Conservation (phyloP, 2,113 vertebrate species). For the Toxotes chatareus region DNA sequence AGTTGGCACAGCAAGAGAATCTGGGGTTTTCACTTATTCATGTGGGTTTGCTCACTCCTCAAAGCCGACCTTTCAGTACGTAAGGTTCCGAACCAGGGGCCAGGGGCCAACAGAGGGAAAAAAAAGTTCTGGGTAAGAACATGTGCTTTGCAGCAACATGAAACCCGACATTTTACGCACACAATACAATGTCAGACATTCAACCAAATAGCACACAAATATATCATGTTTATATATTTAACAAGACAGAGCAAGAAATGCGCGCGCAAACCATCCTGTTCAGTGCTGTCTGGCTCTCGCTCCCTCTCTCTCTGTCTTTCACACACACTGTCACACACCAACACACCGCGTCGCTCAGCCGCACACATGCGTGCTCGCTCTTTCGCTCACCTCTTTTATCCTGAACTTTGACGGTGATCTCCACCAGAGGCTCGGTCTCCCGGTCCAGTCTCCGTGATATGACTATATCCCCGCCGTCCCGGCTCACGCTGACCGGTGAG, state of each 20-base stretch:
- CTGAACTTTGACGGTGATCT: slow-evolving; percentile 87
- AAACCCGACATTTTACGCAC: slow-evolving; percentile 33
- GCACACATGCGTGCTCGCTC: not conserved
- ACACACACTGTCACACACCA: slow-evolving; percentile 43
- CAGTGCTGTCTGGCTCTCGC: too few relatives aligned
- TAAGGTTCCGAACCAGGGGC: not conserved
- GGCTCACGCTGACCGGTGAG: slow-evolving; percentile 85
- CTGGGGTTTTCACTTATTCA: not conserved
- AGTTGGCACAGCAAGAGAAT: not conserved
- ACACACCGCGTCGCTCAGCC: not conserved
- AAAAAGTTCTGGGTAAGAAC: not conserved
- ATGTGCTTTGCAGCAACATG: not conserved
- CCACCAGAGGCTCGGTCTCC: slow-evolving; percentile 85
- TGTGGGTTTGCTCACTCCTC: not conserved
- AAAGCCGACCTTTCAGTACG: not conserved
- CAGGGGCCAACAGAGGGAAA: not conserved
- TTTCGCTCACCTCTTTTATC: slow-evolving; percentile 85
- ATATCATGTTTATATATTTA: too few relatives aligned
- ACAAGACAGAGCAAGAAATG: not conserved
- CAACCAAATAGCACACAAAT: not conserved
- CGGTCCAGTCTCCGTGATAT: slow-evolving; percentile 87
- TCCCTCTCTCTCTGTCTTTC: not conserved
- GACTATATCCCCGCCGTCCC: slow-evolving; percentile 86
- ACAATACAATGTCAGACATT: not conserved
- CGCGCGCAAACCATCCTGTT: not conserved